Evolutionary conservation across 37 sponge, comb jelly and placozoan species (phyloP).

Genomic region (Chondrilla cf. caribensis): DNA sequence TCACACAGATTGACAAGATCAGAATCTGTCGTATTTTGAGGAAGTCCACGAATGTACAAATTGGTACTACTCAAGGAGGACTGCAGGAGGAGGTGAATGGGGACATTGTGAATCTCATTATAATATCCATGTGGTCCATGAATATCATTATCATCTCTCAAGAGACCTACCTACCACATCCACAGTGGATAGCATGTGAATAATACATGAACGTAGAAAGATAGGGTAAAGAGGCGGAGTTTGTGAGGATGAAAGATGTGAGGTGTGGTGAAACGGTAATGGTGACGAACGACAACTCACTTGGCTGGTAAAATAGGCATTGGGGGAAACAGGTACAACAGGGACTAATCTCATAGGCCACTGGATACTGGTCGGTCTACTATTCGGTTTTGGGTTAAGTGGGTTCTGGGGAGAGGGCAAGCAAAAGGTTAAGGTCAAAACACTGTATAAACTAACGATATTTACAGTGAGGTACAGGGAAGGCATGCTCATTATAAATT

Average conservation of each 20-base stretch:
- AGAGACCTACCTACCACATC: slow-evolving; percentile 9
- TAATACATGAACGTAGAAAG: too few species aligned
- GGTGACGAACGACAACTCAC: not conserved
- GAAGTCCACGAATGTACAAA: slow-evolving; percentile 90
- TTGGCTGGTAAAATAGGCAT: slow-evolving; percentile 8
- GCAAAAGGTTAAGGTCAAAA: not conserved
- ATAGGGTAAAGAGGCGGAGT: too few species aligned
- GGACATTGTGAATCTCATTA: not conserved
- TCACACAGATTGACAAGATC: slow-evolving; percentile 83
- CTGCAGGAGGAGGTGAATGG: not conserved
- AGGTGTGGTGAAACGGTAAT: too few species aligned
- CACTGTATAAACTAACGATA: not conserved
- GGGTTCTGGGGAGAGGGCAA: not conserved
- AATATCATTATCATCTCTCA: not conserved
- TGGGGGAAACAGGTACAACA: not conserved
- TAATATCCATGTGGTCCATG: not conserved
- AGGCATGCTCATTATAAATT: slow-evolving; percentile 2
- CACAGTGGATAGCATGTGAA: too few species aligned
- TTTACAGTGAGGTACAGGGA: too few species aligned
- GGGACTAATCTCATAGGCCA: not conserved
- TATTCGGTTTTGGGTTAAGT: not conserved
- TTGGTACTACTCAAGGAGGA: slow-evolving; percentile 77
- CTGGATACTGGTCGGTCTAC: not conserved
- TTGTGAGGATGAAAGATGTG: too few species aligned
- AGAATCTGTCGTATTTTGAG: slow-evolving; percentile 77